Evolutionary conservation across 2,113 vertebrate genomes (phyloP).

Genomic region (Gadus macrocephalus): DNA sequence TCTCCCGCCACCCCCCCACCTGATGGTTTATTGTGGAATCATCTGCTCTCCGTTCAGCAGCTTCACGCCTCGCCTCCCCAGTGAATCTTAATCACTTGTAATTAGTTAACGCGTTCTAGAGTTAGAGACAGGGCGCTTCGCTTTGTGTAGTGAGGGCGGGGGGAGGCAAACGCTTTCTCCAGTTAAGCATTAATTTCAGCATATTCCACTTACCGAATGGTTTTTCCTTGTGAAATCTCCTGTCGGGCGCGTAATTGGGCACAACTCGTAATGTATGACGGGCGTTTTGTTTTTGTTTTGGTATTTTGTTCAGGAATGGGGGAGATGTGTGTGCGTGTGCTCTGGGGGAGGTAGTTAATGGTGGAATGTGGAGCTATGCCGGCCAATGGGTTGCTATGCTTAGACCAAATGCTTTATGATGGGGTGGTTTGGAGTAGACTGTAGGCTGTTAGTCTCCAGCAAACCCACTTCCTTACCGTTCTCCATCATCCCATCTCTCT

Average conservation of each 20-base stretch:
- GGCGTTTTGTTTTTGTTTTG: constrained; percentile 38
- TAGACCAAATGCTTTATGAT: no score
- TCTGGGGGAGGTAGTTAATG: no score
- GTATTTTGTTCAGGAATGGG: constrained; percentile 29
- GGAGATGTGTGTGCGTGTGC: constrained; percentile 11
- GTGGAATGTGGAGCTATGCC: no score
- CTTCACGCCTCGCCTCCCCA: constrained; percentile 60
- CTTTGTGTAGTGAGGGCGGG: constrained; percentile 32
- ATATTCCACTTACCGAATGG: constrained; percentile 57
- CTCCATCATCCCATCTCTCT: no score
- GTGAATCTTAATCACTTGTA: constrained; percentile 68
- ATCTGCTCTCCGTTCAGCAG: constrained; percentile 52
- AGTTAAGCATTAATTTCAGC: constrained; percentile 63
- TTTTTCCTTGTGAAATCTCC: constrained; percentile 46
- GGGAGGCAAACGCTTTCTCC: constrained; percentile 51
- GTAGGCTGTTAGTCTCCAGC: no score
- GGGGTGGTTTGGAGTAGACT: constrained; percentile 5
- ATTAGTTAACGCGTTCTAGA: constrained; percentile 68
- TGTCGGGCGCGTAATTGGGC: constrained; percentile 68
- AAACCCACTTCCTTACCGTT: no score
- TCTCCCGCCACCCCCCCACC: constrained; percentile 52
- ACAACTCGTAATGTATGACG: constrained; percentile 60
- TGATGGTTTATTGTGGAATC: constrained; percentile 63
- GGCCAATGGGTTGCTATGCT: no score
- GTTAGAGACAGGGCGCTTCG: constrained; percentile 54